These are phyloP conservation scores for Esox lucius DNA, from an alignment of 2,797 vertebrate genomes.

Conservation along the genomic window DNA sequence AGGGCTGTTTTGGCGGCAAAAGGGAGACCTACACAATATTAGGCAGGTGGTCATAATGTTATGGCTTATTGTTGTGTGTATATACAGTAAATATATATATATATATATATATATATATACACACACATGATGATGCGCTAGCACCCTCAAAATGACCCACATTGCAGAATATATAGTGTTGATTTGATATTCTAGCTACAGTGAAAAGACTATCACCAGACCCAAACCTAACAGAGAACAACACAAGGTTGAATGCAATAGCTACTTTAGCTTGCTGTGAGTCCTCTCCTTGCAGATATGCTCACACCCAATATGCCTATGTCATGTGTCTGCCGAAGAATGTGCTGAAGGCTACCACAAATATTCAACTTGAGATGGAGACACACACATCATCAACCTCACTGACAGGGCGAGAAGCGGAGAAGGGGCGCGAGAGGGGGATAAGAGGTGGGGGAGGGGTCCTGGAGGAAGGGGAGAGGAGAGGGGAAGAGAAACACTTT, in stretches of 20 bases:
- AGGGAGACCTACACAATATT: too few relatives aligned
- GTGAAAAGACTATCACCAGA: too few relatives aligned
- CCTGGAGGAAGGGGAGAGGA: not conserved
- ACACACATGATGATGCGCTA: too few relatives aligned
- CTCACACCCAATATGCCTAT: conserved; percentile 51
- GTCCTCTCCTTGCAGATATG: not conserved
- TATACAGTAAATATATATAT: too few relatives aligned
- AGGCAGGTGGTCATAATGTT: too few relatives aligned
- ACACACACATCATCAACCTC: conserved; percentile 31
- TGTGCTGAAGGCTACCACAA: conserved; percentile 69
- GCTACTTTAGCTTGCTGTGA: not conserved
- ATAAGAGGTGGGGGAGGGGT: conserved; percentile 18
- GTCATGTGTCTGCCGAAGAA: conserved; percentile 69
- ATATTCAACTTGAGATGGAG: conserved; percentile 65
- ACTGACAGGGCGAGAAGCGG: conserved; percentile 37
- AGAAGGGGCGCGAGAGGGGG: conserved; percentile 32
- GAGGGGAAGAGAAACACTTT: not conserved
- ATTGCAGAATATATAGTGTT: too few relatives aligned
- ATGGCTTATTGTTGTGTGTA: too few relatives aligned
- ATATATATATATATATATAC: too few relatives aligned
- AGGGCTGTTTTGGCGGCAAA: too few relatives aligned
- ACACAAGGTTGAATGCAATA: not conserved
- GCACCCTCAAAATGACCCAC: too few relatives aligned
- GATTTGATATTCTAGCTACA: too few relatives aligned
- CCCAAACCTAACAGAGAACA: not conserved